Evolutionary conservation across 2,888 invertebrate genomes (phyloP).

Genomic region (Tipula lateralis): DNA sequence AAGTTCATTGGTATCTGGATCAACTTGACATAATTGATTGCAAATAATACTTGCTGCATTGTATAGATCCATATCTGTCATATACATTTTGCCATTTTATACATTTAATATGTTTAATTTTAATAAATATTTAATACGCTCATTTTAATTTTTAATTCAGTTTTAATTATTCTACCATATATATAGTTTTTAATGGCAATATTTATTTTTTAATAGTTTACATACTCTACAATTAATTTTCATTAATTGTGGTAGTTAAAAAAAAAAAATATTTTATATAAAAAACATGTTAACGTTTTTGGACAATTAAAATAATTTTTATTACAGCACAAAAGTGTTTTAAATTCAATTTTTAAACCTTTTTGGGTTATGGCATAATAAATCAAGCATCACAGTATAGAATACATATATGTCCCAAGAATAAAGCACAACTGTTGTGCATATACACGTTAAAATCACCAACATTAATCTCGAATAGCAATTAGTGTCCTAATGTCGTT

Average conservation of each 20-base stretch:
- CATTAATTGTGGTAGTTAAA: background rate
- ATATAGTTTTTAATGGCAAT: background rate
- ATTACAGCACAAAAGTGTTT: background rate
- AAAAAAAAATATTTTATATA: background rate
- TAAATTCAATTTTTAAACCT: background rate
- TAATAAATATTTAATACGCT: background rate
- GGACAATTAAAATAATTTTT: background rate
- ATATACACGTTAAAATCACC: background rate
- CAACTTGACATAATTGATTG: no score
- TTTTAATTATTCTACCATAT: background rate
- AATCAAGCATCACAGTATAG: background rate
- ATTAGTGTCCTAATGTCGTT: background rate
- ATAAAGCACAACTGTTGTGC: background rate
- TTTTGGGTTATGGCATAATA: background rate
- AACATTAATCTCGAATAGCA: background rate
- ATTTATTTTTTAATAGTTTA: conserved; percentile 1
- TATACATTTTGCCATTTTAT: no score
- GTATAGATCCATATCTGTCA: no score
- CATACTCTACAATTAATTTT: background rate
- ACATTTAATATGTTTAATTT: background rate
- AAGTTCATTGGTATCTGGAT: no score
- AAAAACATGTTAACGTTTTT: background rate
- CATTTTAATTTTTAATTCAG: background rate
- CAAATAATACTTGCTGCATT: no score
- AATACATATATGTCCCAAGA: background rate